A percentile compares a stretch with the other conserved stretches of the same genome.
These are phyloP conservation scores for Eospalax fontanierii DNA, from an alignment of 2,797 vertebrate species.

Conservation along the genomic window DNA sequence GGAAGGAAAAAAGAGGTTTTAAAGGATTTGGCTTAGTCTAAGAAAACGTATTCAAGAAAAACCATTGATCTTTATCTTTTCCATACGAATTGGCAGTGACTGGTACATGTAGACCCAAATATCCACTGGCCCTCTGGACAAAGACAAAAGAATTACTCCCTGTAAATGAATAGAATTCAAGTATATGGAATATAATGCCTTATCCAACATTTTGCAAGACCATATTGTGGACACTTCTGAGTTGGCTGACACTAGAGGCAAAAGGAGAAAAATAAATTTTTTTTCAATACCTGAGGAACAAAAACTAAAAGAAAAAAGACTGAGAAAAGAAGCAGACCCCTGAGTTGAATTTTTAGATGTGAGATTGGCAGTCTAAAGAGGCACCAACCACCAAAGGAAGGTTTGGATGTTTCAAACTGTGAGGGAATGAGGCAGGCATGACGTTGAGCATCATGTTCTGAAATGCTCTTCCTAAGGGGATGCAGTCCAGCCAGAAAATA, in stretches of 20 bases:
- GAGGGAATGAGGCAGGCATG: constrained; percentile 1
- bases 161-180: constrained; percentile 12
- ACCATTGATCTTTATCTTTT: background rate
- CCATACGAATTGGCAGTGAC: background rate
- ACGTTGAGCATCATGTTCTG: constrained; percentile 35
- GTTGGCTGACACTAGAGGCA: background rate
- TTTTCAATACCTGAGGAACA: constrained; percentile 10
- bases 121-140: background rate
- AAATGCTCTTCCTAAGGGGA: background rate
- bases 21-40: background rate
- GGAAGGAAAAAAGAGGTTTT: background rate
- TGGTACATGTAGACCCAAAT: background rate
- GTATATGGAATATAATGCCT: background rate
- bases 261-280: background rate
- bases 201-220: background rate
- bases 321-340: background rate
- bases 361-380: background rate
- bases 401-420: constrained; percentile 35
- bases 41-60: constrained; percentile 3
- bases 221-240: constrained; percentile 39
- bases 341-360: constrained; percentile 37
- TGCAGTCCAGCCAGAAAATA: constrained; percentile 18
- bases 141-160: background rate
- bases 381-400: background rate
- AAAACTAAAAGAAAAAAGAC: constrained; percentile 57